Evolutionary conservation across 92 coral and sea anemone species (phyloP).

Genomic region (Montipora capitata): DNA sequence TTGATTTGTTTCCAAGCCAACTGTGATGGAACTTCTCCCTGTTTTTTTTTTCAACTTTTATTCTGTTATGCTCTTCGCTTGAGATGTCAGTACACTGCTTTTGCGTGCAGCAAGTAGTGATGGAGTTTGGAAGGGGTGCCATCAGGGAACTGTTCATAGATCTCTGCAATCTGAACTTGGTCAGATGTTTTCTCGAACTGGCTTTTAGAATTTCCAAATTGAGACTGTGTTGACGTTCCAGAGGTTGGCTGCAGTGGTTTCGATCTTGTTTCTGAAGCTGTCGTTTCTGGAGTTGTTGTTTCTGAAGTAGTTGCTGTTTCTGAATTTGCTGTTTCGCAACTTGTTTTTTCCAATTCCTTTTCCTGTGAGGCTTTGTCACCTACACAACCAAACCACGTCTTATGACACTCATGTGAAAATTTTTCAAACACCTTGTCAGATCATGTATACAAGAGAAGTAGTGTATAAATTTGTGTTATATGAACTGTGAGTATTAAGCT

Average conservation of each 20-base stretch:
- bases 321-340: constrained; percentile 8
- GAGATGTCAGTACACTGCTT: constrained; percentile 63
- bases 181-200: constrained; percentile 31
- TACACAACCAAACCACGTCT: constrained; percentile 35
- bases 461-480: constrained; percentile 1
- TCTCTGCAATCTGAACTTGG: constrained; percentile 39
- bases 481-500: constrained; percentile 23
- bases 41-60: constrained; percentile 65
- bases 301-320: not conserved
- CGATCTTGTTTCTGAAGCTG: constrained; percentile 50
- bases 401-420: constrained; percentile 10
- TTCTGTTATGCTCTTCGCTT: constrained; percentile 70
- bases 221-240: constrained; percentile 34
- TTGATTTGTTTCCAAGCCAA: constrained; percentile 69
- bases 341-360: not conserved
- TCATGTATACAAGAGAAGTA: constrained; percentile 9
- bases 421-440: constrained; percentile 7
- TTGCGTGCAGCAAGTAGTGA: constrained; percentile 50
- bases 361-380: not conserved
- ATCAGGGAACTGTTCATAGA: constrained; percentile 57
- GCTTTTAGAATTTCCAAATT: constrained; percentile 24
- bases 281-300: constrained; percentile 27
- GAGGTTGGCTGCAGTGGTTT: constrained; percentile 27
- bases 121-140: constrained; percentile 48
- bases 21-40: constrained; percentile 77